Percentiles rank a stretch among this genome's conserved stretches.
phyloP scores from a whole-genome alignment of 2,888 invertebrate genomes.

The Eustalomyia histrio region DNA sequence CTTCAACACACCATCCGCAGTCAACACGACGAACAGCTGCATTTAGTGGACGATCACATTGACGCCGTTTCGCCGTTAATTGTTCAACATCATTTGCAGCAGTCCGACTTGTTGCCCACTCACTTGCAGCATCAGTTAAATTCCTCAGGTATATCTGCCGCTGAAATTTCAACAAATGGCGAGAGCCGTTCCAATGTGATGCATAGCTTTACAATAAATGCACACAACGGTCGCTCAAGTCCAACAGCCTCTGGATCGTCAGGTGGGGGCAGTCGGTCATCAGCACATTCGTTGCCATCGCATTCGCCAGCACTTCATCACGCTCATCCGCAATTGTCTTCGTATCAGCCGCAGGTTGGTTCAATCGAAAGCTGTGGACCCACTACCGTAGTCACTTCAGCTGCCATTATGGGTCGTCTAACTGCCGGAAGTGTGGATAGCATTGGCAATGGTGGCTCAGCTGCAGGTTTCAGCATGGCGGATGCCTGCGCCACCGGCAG shows the following conservation, averaged over 20 bases:
- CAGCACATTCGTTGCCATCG: conserved; percentile 72
- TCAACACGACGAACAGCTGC: conserved; percentile 51
- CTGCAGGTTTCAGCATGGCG: conserved; percentile 52
- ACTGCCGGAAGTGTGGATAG: conserved; percentile 55
- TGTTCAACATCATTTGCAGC: conserved; percentile 62
- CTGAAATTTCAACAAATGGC: conserved; percentile 55
- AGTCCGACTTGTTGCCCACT: conserved; percentile 56
- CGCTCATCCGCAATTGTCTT: conserved; percentile 49
- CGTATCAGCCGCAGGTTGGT: conserved; percentile 44
- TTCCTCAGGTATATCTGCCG: conserved; percentile 46
- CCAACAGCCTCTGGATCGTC: conserved; percentile 74
- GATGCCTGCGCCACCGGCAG: conserved; percentile 61
- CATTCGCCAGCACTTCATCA: conserved; percentile 75
- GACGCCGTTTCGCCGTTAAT: conserved; percentile 30
- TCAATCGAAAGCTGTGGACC: conserved; percentile 54
- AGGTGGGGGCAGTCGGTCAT: conserved; percentile 75
- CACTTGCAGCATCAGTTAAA: conserved; percentile 64
- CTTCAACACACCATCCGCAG: conserved; percentile 53
- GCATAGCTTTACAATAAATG: conserved; percentile 63
- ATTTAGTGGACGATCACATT: conserved; percentile 61
- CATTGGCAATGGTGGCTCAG: conserved; percentile 53
- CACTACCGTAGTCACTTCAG: conserved; percentile 69
- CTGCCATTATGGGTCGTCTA: conserved; percentile 67
- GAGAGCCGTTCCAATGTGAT: conserved; percentile 61
- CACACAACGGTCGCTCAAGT: conserved; percentile 73